These are phyloP conservation scores for Luperina testacea DNA, from an alignment of 2,888 invertebrate species.

Conservation along the genomic window DNA sequence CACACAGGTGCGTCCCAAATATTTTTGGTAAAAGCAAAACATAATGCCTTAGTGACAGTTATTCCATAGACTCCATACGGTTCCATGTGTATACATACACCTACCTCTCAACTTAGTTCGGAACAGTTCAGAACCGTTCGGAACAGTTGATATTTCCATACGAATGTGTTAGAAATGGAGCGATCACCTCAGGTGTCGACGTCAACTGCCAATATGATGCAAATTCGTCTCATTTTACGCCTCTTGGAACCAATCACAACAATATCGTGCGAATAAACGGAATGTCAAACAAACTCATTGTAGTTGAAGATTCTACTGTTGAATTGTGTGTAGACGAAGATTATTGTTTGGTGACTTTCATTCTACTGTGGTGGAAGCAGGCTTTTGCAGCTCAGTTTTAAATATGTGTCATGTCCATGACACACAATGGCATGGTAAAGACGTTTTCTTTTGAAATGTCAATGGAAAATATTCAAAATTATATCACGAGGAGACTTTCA, in stretches of 20 bases:
- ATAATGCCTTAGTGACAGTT: not conserved
- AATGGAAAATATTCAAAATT: not conserved
- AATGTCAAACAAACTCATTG: constrained; percentile 63
- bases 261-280: constrained; percentile 52
- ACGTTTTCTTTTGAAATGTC: not conserved
- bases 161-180: constrained; percentile 64
- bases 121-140: constrained; percentile 36
- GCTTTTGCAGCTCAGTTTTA: not conserved
- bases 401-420: constrained; percentile 11
- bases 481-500: not conserved
- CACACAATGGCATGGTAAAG: not conserved
- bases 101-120: constrained; percentile 21
- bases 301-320: constrained; percentile 23
- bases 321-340: not conserved
- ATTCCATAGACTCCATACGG: not conserved
- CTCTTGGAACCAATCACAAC: constrained; percentile 50
- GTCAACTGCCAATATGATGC: constrained; percentile 69
- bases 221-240: constrained; percentile 66
- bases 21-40: constrained; percentile 6
- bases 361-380: constrained; percentile 12
- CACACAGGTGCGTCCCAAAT: constrained; percentile 20
- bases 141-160: constrained; percentile 59
- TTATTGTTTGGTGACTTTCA: constrained; percentile 25
- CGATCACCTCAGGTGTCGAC: constrained; percentile 53
- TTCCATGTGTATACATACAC: constrained; percentile 6